Percentiles rank a stretch among this genome's conserved stretches.
phyloP scores from a whole-genome alignment of 2,888 invertebrate genomes.

The Uloborus plumipes region DNA sequence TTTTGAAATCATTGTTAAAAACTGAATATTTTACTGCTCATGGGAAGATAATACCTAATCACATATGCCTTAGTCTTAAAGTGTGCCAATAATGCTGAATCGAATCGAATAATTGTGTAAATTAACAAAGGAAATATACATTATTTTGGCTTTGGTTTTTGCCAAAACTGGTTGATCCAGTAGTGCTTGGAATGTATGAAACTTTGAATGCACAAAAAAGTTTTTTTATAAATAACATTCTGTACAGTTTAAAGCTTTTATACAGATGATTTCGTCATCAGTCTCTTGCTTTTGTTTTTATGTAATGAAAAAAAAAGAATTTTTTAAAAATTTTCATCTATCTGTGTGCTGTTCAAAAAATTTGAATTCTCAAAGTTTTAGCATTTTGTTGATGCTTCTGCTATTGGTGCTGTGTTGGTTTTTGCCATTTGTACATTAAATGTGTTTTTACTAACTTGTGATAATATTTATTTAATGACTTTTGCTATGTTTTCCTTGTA shows the following conservation, averaged over 20 bases:
- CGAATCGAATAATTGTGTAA: conserved; percentile 1
- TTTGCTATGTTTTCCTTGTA: no score
- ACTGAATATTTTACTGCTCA: no score
- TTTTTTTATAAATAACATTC: conserved; percentile 33
- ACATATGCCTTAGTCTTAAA: conserved; percentile 55
- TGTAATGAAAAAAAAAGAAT: conserved; percentile 26
- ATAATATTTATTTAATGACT: conserved; percentile 36
- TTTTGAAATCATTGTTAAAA: conserved; percentile 30
- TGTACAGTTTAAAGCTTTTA: conserved; percentile 60
- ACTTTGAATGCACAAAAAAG: conserved; percentile 1
- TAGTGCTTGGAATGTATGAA: no score
- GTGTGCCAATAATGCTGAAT: conserved; percentile 55
- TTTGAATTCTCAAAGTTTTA: conserved; percentile 25
- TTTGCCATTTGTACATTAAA: conserved; percentile 44
- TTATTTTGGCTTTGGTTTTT: no score
- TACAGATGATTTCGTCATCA: conserved; percentile 51
- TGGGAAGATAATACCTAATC: no score
- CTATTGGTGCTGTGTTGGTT: conserved; percentile 50
- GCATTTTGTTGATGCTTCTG: conserved; percentile 24
- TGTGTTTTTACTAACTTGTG: conserved; percentile 45
- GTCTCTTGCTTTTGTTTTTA: conserved; percentile 44
- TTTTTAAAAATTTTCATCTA: conserved; percentile 32
- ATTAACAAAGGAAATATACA: no score
- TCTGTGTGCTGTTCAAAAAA: conserved; percentile 20
- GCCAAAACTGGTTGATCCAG: no score